Conservation (phyloP, 1,140 invertebrate species). For the Phymorhynchus buccinoides region DNA sequence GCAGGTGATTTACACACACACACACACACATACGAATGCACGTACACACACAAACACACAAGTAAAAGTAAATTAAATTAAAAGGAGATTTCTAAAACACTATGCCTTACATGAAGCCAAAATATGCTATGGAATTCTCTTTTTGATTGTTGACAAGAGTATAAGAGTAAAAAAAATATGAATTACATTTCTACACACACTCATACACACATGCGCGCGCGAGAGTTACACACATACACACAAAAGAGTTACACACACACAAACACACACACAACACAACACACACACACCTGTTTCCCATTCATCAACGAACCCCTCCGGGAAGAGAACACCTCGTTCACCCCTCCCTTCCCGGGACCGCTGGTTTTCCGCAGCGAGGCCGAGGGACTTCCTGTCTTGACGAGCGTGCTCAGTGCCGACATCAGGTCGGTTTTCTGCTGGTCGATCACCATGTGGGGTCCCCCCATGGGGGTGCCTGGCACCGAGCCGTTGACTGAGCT, state of each 20-base stretch:
- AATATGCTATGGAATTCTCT: too few relatives aligned
- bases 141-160: too few relatives aligned
- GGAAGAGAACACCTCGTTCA: conserved; percentile 40
- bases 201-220: too few relatives aligned
- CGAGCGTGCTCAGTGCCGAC: conserved; percentile 68
- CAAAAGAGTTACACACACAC: neutral
- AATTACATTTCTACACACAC: too few relatives aligned
- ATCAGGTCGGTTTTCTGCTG: conserved; percentile 36
- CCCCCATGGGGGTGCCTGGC: conserved; percentile 17
- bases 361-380: conserved; percentile 31
- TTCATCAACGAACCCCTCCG: neutral
- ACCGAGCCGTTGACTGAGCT: neutral
- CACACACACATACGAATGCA: too few relatives aligned
- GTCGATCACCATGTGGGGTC: conserved; percentile 5
- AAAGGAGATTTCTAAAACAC: too few relatives aligned
- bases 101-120: too few relatives aligned
- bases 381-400: conserved; percentile 87
- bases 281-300: neutral
- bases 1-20: too few relatives aligned
- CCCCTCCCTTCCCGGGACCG: conserved; percentile 24
- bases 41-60: too few relatives aligned
- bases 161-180: too few relatives aligned
- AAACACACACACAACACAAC: neutral
- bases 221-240: too few relatives aligned
- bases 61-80: too few relatives aligned